phyloP scores from a whole-genome alignment of 2,888 invertebrate genomes.

The Yponomeuta cagnagella region DNA sequence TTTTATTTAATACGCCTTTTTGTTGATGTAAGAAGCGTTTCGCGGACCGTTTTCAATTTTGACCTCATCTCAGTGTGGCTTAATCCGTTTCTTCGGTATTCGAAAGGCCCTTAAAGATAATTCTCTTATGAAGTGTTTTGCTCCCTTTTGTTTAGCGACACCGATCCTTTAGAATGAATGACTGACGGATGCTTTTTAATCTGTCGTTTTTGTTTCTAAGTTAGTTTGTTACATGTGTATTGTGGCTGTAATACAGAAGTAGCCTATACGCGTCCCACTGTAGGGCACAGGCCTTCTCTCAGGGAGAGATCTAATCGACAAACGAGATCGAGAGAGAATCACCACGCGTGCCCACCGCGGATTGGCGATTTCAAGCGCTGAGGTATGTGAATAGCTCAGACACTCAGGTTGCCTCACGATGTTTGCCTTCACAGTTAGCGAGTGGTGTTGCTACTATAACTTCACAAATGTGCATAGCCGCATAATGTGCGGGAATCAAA shows the following conservation, averaged over 20 bases:
- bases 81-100: conserved; percentile 53
- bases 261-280: no score
- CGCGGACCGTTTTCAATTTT: conserved; percentile 44
- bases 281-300: no score
- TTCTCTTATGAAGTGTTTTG: conserved; percentile 45
- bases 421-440: no score
- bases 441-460: no score
- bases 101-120: conserved; percentile 38
- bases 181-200: conserved; percentile 57
- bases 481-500: no score
- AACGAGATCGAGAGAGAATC: no score
- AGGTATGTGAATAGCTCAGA: no score
- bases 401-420: no score
- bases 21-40: conserved; percentile 44
- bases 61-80: conserved; percentile 48
- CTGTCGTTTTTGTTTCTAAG: conserved; percentile 36
- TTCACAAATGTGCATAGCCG: no score
- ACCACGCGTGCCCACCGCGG: no score
- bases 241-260: conserved; percentile 37
- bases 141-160: conserved; percentile 40
- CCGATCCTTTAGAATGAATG: conserved; percentile 36
- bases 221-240: conserved; percentile 40
- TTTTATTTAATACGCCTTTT: conserved; percentile 35
- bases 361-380: no score
- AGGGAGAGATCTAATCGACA: no score